These are phyloP conservation scores for Mechanitis messenoides DNA, from an alignment of 2,888 invertebrate species.

Conservation along the genomic window DNA sequence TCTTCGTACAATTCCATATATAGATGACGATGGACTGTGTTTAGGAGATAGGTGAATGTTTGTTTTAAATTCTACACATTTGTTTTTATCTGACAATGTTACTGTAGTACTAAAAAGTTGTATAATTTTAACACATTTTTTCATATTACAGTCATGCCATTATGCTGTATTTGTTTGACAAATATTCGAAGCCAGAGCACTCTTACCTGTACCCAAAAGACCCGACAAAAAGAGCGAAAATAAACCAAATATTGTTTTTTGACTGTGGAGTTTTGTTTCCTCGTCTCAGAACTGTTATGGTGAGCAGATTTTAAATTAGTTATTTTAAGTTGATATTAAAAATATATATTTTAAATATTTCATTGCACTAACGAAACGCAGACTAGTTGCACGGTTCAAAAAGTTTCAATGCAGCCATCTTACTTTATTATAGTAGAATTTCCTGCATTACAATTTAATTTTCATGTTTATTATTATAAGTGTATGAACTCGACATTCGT, in stretches of 20 bases:
- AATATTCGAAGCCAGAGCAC: conserved; percentile 53
- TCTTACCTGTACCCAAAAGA: conserved; percentile 51
- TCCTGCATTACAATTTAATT: no score
- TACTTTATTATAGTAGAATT: no score
- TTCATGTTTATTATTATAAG: no score
- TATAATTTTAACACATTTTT: background rate
- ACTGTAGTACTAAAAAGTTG: no score
- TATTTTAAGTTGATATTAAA: no score
- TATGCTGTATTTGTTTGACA: conserved; percentile 56
- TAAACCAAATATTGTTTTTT: conserved; percentile 58
- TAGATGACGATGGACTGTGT: conserved; percentile 55
- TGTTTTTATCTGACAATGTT: no score
- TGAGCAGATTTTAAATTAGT: conserved; percentile 30
- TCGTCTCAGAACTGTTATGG: conserved; percentile 60
- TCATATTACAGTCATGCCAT: conserved; percentile 59
- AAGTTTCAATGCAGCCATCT: no score
- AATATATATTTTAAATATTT: no score
- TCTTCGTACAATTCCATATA: conserved; percentile 60
- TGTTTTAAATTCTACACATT: no score
- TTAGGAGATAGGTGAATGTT: conserved; percentile 53
- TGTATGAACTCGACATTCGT: no score
- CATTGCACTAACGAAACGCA: no score
- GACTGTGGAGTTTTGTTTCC: conserved; percentile 62
- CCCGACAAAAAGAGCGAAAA: conserved; percentile 46
- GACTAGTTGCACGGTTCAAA: no score